Evolutionary conservation across 2,888 invertebrate genomes (phyloP).

Genomic region (Aleiodes alternator): DNA sequence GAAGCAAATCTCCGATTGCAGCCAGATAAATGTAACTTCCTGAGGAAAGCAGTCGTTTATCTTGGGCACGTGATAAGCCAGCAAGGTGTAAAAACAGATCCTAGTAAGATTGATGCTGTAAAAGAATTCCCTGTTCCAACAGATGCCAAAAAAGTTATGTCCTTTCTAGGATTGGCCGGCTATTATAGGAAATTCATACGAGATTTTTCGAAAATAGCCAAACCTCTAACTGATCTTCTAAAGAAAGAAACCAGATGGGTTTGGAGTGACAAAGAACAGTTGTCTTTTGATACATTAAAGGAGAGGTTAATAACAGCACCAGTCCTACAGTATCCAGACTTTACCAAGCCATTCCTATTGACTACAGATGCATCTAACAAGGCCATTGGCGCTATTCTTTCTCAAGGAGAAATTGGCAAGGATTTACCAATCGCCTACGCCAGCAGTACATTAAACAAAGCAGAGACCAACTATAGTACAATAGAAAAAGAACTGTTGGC

Average conservation of each 20-base stretch:
- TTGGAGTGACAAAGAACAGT: neutral
- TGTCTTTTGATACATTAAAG: neutral
- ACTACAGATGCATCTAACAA: constrained; percentile 38
- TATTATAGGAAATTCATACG: constrained; percentile 30
- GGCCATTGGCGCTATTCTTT: constrained; percentile 37
- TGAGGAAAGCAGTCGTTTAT: constrained; percentile 35
- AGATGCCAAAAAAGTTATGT: constrained; percentile 26
- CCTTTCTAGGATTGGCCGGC: constrained; percentile 35
- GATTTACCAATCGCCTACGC: constrained; percentile 41
- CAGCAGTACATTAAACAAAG: neutral
- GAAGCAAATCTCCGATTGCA: constrained; percentile 31
- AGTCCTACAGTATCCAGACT: constrained; percentile 33
- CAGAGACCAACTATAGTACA: neutral
- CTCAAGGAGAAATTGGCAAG: constrained; percentile 31
- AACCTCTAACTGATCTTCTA: constrained; percentile 19
- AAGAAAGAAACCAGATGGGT: constrained; percentile 14
- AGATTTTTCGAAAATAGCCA: constrained; percentile 5
- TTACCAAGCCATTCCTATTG: constrained; percentile 30
- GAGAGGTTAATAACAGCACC: neutral
- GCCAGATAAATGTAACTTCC: constrained; percentile 47
- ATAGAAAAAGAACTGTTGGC: neutral
- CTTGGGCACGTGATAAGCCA: constrained; percentile 40
- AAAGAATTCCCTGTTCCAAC: constrained; percentile 31
- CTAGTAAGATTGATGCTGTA: constrained; percentile 39
- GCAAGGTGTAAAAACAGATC: constrained; percentile 32